Base-by-base conservation (phyloP, 2,113 vertebrate species). In the Turnix velox region DNA sequence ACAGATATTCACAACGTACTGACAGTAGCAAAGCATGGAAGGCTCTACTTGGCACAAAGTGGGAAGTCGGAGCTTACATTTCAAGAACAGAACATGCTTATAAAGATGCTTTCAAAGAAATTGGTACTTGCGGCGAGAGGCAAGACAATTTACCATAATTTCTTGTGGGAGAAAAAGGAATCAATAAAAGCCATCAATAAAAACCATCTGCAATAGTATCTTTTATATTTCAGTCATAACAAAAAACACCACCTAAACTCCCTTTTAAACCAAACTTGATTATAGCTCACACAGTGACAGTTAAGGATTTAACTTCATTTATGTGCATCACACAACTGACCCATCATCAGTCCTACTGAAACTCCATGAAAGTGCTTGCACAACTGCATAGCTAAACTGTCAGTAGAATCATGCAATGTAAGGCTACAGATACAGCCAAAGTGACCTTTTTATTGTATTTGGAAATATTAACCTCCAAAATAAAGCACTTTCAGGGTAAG, bases 401-500 rank as follows among this genome's bases (percentile, higher is more conserved):
- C 75, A 83, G 63, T 85, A 85, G 61, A 84, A 87, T 54, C 69
- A 54, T 48, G 18, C 87, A 73, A 57, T 7, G 6, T 30, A 72
- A 72, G 66, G 84, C 91, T 89, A 58, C 28, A 86, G 35, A 55
- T 59, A 87, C 54, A 94, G 71, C 71, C 84, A 82, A 75, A 68
- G 4, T 12, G 48, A 88, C 68, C 40, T 31, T 73, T 57, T 59
- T 61, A 65, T 35, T 78, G 20, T 75, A 75, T 49, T 28, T 72
- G 73, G 80, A 92, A 88, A 87, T 33, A 58, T 0, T 15, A 4
- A 79, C 35, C 87, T 79, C 74, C 90, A 85, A 79, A 76, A 58
- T 75, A 87, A 93, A 89, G 86, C 69, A 73, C 84, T 90, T 88
- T 18, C n/a, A 62, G n/a, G 46, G 35, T 69, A 87, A 87, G 30